These are phyloP conservation scores for Notocelia uddmanniana DNA, from an alignment of 2,888 invertebrate genomes.

Conservation along the genomic window DNA sequence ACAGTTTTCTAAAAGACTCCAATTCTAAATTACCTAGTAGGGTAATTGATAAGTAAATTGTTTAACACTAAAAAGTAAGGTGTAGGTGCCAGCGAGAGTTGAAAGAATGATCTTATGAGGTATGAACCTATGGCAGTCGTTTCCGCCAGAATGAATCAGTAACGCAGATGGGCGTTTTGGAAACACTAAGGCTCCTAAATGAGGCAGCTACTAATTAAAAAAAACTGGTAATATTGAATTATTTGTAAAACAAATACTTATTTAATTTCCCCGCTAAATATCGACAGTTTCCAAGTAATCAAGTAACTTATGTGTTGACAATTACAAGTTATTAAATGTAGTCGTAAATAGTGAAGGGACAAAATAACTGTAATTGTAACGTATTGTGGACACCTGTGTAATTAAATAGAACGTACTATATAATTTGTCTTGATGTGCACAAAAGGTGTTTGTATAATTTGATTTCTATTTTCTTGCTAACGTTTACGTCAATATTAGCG, in stretches of 20 bases:
- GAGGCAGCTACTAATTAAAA: no score
- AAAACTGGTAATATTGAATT: no score
- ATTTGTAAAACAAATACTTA: no score
- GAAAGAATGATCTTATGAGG: no score
- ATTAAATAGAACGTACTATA: slow-evolving; percentile 1
- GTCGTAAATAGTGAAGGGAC: background rate
- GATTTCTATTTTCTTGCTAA: slow-evolving; percentile 43
- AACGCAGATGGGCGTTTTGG: no score
- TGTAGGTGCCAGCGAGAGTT: no score
- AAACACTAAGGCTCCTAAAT: no score
- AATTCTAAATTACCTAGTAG: background rate
- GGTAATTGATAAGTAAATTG: no score
- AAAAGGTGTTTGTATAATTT: slow-evolving; percentile 34
- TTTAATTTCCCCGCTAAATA: no score
- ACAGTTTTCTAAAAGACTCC: background rate
- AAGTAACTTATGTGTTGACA: background rate
- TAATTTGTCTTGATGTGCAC: slow-evolving; percentile 28
- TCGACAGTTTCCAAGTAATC: background rate
- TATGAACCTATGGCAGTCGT: no score
- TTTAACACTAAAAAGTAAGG: no score
- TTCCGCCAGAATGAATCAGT: no score
- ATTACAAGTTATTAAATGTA: slow-evolving; percentile 7
- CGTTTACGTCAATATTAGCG: slow-evolving; percentile 29
- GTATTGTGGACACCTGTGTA: background rate
- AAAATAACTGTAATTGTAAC: background rate